Base-by-base conservation (phyloP, 1,140 invertebrate species). In the Elymnias hypermnestra region DNA sequence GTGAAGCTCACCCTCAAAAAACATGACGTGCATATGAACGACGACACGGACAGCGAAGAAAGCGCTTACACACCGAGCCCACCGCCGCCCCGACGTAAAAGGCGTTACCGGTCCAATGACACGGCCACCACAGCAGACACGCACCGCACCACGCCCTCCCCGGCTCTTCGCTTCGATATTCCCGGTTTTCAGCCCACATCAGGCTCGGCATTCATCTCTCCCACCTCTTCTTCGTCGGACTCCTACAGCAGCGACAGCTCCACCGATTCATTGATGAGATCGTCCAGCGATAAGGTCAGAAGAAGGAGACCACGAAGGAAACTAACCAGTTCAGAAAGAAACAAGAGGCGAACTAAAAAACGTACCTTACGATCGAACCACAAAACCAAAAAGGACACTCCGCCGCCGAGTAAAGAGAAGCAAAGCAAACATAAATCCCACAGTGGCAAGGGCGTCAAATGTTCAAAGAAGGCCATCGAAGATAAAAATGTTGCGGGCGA, bases 361-460 rank as follows among this genome's bases (percentile, higher is more conserved):
- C 26, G 6, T 29, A 8, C n/a, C n/a, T n/a, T 6, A 25, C 50
- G 53, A 0, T 35, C 59, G 4, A 61, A 52, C 18, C 64, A 38
- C 26, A 69, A 50, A 41, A 64, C 56, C 22, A 62, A 53, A 18
- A 73, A 58, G 15, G 21, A 19, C 18, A 42, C 52, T 35, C 19
- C 10, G 37, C 18, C 4, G n/a, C n/a, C 31, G 2, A 56, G 57
- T 9, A 57, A 53, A 22, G 64, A 66, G 6, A 66, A 63, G 22
- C 38, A 38, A 7, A 59, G 53, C 26, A 73, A 71, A 45, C 49
- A 57, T 8, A 78, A 83, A 55, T 70, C 75, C 0, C 57, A 61
- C 35, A 72, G 66, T 13, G 72, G 75, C 2, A 76, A 75, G 42
- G 76, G 72, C 0, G 74, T 75, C 1, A 83, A 83, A 40, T 70